Evolutionary conservation across 2,113 vertebrate species (phyloP).

Genomic region (Notothenia rossii): DNA sequence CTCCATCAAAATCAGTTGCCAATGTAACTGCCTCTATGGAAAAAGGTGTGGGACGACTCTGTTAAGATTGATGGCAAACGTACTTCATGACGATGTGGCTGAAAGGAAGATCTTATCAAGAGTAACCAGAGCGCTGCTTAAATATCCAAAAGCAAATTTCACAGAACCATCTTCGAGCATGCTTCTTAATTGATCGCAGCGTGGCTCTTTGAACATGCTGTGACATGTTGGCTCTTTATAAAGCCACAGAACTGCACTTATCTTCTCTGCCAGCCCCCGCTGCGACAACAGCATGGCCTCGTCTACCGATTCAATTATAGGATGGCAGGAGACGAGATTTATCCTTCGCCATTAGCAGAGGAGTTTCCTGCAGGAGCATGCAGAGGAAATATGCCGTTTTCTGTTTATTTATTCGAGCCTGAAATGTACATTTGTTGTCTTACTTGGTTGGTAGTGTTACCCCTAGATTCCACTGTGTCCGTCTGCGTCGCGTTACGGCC

Average conservation of each 20-base stretch:
- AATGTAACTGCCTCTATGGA: background rate
- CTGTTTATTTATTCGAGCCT: conserved; percentile 2
- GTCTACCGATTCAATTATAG: conserved; percentile 69
- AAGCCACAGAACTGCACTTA: conserved; percentile 60
- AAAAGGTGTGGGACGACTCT: background rate
- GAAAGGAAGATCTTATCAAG: conserved; percentile 22
- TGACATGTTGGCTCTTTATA: conserved; percentile 28
- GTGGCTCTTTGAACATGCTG: conserved; percentile 34
- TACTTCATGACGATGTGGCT: conserved; percentile 2
- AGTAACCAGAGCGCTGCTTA: background rate
- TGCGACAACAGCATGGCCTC: conserved; percentile 56
- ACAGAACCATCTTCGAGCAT: background rate
- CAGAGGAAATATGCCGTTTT: conserved; percentile 12
- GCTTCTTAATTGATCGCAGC: conserved; percentile 45
- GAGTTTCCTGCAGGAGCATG: conserved; percentile 13
- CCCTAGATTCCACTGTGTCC: no score
- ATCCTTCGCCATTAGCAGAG: conserved; percentile 51
- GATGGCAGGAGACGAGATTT: conserved; percentile 53
- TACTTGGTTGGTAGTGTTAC: conserved; percentile 7
- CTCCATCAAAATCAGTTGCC: background rate
- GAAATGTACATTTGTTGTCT: no score
- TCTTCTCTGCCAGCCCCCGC: conserved; percentile 46
- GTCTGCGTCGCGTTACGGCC: no score
- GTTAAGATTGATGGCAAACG: conserved; percentile 16
- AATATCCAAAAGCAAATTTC: conserved; percentile 44